Evolutionary conservation across 2,888 invertebrate species (phyloP), one percentile per base, ranked within the genome.

Genomic region (Conus canariensis): DNA sequence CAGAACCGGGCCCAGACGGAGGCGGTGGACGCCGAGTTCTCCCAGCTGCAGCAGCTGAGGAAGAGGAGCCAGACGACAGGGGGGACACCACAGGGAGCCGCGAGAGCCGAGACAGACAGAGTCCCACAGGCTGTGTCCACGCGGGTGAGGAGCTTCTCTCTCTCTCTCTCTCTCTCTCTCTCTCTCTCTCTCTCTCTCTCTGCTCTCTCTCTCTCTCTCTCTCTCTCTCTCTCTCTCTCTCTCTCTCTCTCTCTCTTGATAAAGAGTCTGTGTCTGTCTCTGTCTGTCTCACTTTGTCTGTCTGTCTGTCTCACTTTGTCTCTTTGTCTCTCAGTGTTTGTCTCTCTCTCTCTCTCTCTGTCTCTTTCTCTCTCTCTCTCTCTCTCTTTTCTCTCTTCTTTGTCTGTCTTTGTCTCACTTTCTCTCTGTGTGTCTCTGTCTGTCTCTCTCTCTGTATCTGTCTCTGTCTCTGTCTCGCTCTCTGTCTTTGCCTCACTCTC

Each of bases 1-100:
- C 86, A 86, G 67, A 86, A 86, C 86, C 59, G 64, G n/a, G 60
- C 86, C 7, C 59, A 25, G 25, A 86, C 86, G 12, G 86, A 86
- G 86, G 64, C 60, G 30, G 30, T 86, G 16, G 86, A 86, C 16
- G 60, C 86, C 8, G 25, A 60, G 86, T 60, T 86, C 64, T 86
- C 86, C 7, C n/a, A 86, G 25, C 30, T 86, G 60, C 30, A 59
- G 59, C 58, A 58, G n/a, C 59, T 12, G 59, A 59, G 1, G 60
- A 58, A 30, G 25, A 58, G 12, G 85, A 85, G 14, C 19, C 12
- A 10, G 64, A 64, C 64, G 3, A 16, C 64, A 4, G 64, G 16
- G 12, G 16, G 16, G 16, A 10, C 64, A 10, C 2, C 10, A 6
- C 12, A 14, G 19, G 60, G 60, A 16, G 14, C 60, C 19, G 70